Evolutionary conservation across 2,797 vertebrate genomes (phyloP).

Genomic region (Coluber constrictor): DNA sequence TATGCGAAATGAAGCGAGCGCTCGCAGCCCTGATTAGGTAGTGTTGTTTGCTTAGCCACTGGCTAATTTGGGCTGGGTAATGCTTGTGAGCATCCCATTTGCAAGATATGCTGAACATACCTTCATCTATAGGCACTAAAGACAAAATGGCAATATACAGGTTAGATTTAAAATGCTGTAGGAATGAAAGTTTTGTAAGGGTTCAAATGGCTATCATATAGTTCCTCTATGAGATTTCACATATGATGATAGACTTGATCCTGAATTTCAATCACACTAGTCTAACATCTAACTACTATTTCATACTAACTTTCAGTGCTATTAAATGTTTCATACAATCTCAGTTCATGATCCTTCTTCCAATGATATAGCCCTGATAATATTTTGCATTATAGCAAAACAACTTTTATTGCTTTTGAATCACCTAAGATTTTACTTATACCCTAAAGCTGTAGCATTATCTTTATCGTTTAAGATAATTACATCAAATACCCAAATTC

Average conservation of each 20-base stretch:
- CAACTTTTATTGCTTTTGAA: neutral
- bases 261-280: neutral
- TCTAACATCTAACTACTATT: neutral
- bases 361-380: neutral
- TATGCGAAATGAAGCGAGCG: no score
- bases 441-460: neutral
- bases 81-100: neutral
- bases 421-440: neutral
- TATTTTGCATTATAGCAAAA: neutral
- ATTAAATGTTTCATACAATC: neutral
- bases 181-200: neutral
- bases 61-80: neutral
- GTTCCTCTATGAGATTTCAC: neutral
- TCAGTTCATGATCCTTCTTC: neutral
- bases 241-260: neutral
- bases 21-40: neutral
- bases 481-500: neutral
- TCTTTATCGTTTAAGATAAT: neutral
- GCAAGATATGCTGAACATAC: neutral
- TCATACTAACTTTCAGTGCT: neutral
- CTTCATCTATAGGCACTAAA: neutral
- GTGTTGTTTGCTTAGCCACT: neutral
- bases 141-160: neutral
- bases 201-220: neutral
- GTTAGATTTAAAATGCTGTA: neutral